phyloP scores from a whole-genome alignment of 2,888 invertebrate genomes.

The Noctua janthina region DNA sequence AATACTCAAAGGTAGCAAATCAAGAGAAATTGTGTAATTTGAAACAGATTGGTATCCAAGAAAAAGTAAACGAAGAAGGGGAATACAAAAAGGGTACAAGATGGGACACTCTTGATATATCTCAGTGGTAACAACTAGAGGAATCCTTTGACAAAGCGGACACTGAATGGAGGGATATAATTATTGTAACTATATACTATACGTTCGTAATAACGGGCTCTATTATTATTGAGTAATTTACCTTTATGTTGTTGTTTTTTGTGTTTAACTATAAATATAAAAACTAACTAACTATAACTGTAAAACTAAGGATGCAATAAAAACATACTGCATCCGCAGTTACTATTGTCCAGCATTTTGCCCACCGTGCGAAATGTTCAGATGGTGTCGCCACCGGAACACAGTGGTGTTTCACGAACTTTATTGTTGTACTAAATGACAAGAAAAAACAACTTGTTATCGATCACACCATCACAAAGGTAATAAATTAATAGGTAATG shows the following conservation, averaged over 20 bases:
- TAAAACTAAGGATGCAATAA: slow-evolving; percentile 35
- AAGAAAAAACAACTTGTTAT: not conserved
- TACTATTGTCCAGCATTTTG: not conserved
- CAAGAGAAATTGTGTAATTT: not conserved
- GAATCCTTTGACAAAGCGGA: not conserved
- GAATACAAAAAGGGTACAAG: not conserved
- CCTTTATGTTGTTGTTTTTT: not conserved
- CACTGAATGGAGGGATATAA: not conserved
- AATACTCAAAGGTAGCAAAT: not conserved
- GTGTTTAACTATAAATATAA: too few relatives aligned
- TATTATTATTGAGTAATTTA: not conserved
- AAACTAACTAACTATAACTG: too few relatives aligned
- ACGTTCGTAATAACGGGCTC: not conserved
- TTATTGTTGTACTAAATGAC: not conserved
- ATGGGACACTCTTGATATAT: not conserved
- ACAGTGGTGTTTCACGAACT: not conserved
- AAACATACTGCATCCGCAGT: slow-evolving; percentile 10
- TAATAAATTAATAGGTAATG: not conserved
- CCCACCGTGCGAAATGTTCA: not conserved
- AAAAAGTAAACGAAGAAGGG: not conserved
- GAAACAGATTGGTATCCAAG: not conserved
- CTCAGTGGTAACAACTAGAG: not conserved
- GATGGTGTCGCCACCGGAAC: slow-evolving; percentile 21
- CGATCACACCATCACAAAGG: not conserved
- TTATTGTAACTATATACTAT: not conserved